Conservation (phyloP, 2,888 invertebrate genomes). For the Melanargia galathea region DNA sequence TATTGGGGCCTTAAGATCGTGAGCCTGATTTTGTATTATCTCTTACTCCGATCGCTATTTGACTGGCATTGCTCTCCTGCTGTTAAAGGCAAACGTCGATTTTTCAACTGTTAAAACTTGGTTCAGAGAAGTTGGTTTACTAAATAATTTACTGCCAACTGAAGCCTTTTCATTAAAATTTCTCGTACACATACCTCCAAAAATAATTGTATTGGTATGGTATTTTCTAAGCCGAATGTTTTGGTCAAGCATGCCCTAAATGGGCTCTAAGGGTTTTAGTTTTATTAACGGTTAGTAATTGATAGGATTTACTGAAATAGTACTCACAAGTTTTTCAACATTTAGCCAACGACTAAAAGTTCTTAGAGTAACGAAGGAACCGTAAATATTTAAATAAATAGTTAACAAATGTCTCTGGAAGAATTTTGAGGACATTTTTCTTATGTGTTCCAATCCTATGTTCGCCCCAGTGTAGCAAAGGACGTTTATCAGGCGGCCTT, state of each 20-base stretch:
- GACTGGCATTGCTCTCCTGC: constrained; percentile 57
- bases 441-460: no score
- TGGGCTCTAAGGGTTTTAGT: constrained; percentile 28
- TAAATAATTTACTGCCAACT: constrained; percentile 54
- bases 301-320: background rate
- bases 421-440: background rate
- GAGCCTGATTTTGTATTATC: constrained; percentile 65
- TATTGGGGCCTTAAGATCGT: constrained; percentile 57
- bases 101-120: constrained; percentile 57
- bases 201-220: constrained; percentile 44
- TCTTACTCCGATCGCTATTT: constrained; percentile 62
- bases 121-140: constrained; percentile 29
- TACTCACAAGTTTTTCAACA: background rate
- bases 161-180: constrained; percentile 56
- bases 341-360: background rate
- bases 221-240: constrained; percentile 45
- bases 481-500: no score
- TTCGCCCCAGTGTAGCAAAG: no score
- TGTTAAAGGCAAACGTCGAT: constrained; percentile 58
- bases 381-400: no score
- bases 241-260: constrained; percentile 33
- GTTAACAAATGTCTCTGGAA: background rate
- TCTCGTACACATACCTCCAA: constrained; percentile 44
- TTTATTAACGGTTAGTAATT: constrained; percentile 24
- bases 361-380: no score